phyloP scores from a whole-genome alignment of 2,888 invertebrate genomes.

The Ochropleura leucogaster region DNA sequence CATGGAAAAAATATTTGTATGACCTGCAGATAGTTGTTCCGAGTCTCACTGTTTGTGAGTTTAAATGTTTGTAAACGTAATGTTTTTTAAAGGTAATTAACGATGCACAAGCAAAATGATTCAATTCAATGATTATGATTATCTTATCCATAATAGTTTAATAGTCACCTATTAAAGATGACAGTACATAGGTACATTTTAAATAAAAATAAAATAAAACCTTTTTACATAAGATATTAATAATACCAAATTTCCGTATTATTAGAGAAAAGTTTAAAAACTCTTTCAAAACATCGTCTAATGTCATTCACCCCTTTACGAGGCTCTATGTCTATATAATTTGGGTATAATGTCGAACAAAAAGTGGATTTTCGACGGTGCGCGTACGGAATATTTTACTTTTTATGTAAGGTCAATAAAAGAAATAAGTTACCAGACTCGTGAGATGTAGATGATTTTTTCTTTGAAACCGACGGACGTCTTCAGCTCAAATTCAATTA shows the following conservation, averaged over 20 bases:
- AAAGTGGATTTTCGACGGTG: conserved; percentile 62
- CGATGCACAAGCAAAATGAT: conserved; percentile 59
- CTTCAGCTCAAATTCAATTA: no score
- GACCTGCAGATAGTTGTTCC: no score
- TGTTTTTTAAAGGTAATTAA: conserved; percentile 30
- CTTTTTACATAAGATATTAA: conserved; percentile 73
- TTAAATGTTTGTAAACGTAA: no score
- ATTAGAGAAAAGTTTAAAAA: conserved; percentile 71
- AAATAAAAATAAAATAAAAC: conserved; percentile 72
- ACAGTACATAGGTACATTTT: conserved; percentile 59
- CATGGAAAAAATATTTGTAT: no score
- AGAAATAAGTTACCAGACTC: no score
- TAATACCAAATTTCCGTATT: conserved; percentile 78
- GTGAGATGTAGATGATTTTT: no score
- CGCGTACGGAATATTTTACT: conserved; percentile 66
- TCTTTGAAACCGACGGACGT: no score
- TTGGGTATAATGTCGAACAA: conserved; percentile 67
- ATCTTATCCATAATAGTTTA: conserved; percentile 72
- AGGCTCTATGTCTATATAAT: conserved; percentile 68
- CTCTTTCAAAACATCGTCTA: conserved; percentile 71
- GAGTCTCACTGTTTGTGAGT: no score
- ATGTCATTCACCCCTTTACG: conserved; percentile 76
- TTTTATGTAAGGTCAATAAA: conserved; percentile 4
- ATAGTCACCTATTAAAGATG: conserved; percentile 72
- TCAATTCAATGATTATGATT: conserved; percentile 65